phyloP scores from a whole-genome alignment of 2,113 vertebrate species.

The Rhabdornis inornatus region DNA sequence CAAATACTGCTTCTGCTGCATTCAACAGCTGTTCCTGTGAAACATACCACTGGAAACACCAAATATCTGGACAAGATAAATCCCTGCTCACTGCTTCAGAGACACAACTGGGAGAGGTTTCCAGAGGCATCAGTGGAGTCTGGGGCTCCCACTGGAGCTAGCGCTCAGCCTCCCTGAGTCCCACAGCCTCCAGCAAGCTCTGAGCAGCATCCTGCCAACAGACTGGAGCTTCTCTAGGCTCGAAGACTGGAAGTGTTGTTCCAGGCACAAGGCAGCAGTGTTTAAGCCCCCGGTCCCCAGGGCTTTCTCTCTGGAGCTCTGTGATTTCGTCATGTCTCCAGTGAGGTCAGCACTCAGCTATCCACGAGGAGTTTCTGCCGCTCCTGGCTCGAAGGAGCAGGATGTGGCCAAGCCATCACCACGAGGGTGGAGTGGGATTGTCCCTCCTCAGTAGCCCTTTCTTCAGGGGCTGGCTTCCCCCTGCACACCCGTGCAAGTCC shows the following conservation, averaged over 20 bases:
- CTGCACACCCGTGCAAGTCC: fast-evolving
- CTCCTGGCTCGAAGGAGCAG: neutral
- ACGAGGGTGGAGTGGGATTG: neutral
- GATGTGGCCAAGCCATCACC: conserved; percentile 3
- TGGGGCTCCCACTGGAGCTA: neutral
- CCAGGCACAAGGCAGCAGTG: conserved; percentile 62
- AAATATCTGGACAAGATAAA: neutral
- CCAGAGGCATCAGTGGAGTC: neutral
- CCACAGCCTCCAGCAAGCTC: neutral
- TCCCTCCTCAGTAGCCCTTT: conserved; percentile 7
- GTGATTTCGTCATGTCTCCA: conserved; percentile 65
- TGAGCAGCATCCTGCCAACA: neutral
- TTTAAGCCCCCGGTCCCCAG: neutral
- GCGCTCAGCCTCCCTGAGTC: fast-evolving
- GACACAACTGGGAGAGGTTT: neutral
- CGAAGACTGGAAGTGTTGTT: conserved; percentile 62
- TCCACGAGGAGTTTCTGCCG: neutral
- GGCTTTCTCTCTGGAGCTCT: neutral
- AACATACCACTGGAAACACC: neutral
- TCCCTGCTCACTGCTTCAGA: neutral
- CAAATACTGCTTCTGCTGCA: neutral
- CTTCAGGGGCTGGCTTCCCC: neutral
- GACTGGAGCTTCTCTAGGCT: neutral
- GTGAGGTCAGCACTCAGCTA: conserved; percentile 53
- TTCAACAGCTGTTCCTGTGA: neutral